Evolutionary conservation across 2,888 invertebrate genomes (phyloP), one percentile per base, ranked within the genome.

Genomic region (Aricia artaxerxes): DNA sequence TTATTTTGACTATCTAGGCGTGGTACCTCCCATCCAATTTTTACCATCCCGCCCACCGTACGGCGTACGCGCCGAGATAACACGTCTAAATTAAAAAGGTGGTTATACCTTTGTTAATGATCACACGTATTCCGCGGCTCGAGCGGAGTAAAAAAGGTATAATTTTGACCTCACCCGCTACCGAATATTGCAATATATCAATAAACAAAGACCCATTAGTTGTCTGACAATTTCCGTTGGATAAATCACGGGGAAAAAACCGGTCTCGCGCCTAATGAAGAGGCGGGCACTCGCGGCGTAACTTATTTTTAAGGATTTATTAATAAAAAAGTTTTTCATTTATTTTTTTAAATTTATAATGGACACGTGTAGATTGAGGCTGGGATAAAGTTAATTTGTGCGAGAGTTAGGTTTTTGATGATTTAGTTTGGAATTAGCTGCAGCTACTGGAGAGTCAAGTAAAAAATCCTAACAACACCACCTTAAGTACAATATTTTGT

Each of bases 141-240:
- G 90, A 91, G 91, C 89, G 90, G 86, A 83, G 91, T 91, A 92
- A 87, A 57, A 86, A 83, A 84, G 85, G 89, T 90, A 88, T 88
- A 87, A 89, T 86, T 86, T 85, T 89, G 89, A 89, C 88, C 89
- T 89, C 84, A 86, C 88, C 85, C 86, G 93, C 94, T 94, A 92
- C 93, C 91, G 92, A 93, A 92, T 92, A 93, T 93, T 92, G 90
- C 90, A 86, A 88, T 87, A 87, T 89, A 93, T 94, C 93, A 93
- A 93, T 93, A 92, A 92, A 93, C 93, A 93, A 93, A 93, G 92
- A 93, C 84, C 91, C 93, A 93, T 93, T 92, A 92, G 92, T 90
- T 92, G 92, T 91, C 93, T 90, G 89, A 92, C 93, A 91, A 91
- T 93, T 92, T 94, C 93, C 93, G 92, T 88, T 91, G 92, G 91